phyloP scores from a whole-genome alignment of 2,113 vertebrate genomes.

The Dicerorhinus sumatrensis region DNA sequence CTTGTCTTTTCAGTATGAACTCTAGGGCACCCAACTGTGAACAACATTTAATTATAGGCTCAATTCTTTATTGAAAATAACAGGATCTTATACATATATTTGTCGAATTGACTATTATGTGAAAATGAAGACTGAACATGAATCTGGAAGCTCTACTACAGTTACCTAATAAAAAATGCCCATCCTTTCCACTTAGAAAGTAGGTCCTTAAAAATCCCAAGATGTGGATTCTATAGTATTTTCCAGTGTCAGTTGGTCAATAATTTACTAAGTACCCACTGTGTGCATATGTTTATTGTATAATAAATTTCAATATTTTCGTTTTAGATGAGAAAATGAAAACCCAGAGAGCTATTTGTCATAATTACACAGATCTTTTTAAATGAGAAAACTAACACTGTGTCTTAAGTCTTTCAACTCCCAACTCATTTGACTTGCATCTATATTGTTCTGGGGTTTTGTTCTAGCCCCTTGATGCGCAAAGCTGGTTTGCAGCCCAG shows the following conservation, averaged over 20 bases:
- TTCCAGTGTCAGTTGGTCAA: background rate
- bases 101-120: conserved; percentile 26
- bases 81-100: conserved; percentile 28
- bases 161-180: background rate
- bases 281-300: background rate
- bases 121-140: conserved; percentile 58
- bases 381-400: background rate
- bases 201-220: background rate
- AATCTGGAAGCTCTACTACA: background rate
- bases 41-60: conserved; percentile 49
- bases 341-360: background rate
- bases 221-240: background rate
- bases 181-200: background rate
- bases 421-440: background rate
- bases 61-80: conserved; percentile 59
- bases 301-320: conserved; percentile 21
- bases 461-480: background rate
- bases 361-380: background rate
- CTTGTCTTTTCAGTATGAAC: conserved; percentile 59
- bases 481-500: background rate
- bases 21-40: conserved; percentile 40
- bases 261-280: background rate
- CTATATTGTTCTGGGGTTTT: background rate
- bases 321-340: conserved; percentile 4
- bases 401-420: background rate